Evolutionary conservation across 2,113 vertebrate genomes (phyloP), one percentile per base, ranked within the genome.

Genomic region (Toxotes jaculatrix): DNA sequence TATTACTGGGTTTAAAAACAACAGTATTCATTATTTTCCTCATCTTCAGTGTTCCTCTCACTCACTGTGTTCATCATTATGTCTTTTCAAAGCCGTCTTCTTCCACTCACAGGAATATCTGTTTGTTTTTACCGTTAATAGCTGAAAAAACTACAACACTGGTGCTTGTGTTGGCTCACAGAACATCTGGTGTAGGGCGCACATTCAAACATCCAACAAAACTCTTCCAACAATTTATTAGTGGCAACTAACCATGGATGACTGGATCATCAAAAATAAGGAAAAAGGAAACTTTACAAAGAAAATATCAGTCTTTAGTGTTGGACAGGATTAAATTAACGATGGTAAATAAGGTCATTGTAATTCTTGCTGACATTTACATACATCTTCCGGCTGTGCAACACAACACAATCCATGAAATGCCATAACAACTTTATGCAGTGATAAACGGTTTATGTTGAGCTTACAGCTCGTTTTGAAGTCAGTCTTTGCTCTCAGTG

Each of bases 1-100:
- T 49, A 17, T 43, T 47, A 60, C 21, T 40, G 27, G 60, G 13
- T 79, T 61, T 63, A 57, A 67, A 65, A 78, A 67, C 43, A 63
- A 79, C 69, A 38, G 53, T 12, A 12, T 71, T 72, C 21, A 36
- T 47, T 74, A 31, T 65, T 53, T 27, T 47, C 61, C 59, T 63
- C 12, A 32, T 16, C 59, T 49, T 19, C 61, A 16, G 55, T 42
- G 31, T 61, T 6, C 74, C 16, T 47, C 6, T 75, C 16, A 43
- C 53, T 43, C 49, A 8, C 19, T 21, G 10, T 34, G 31, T 23
- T 84, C 5, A 5, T 68, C 19, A 42, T 51, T 64, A 32, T 63
- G 64, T 59, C 31, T 61, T 42, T 45, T 68, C 45, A 64, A 64
- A 74, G 69, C 49, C 40, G 1, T 27, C 51, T n/a, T 64, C 51